Evolutionary conservation across 2,797 vertebrate species (phyloP).

Genomic region (Melopsittacus undulatus): DNA sequence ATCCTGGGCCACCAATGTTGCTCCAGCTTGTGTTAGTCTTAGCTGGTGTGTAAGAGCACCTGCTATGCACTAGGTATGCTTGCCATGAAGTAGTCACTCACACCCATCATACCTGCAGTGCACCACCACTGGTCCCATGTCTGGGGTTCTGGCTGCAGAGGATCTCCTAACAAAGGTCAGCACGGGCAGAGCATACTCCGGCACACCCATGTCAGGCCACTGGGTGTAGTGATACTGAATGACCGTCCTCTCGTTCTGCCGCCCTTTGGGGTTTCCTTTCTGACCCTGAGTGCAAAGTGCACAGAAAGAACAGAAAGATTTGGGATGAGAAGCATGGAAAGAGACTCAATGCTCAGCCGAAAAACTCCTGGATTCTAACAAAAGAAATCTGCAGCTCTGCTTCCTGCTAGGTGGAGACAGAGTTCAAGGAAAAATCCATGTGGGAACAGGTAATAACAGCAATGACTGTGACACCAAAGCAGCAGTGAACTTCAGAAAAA

Average conservation of each 20-base stretch:
- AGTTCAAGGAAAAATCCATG: not conserved
- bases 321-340: not conserved
- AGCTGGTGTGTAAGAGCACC: not conserved
- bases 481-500: not conserved
- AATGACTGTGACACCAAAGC: not conserved
- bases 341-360: not conserved
- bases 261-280: constrained; percentile 89
- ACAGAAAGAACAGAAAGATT: not conserved
- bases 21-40: not conserved
- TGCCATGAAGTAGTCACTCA: not conserved
- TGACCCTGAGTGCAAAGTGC: constrained; percentile 75
- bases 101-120: constrained; percentile 90
- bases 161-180: constrained; percentile 97
- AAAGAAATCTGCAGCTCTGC: constrained; percentile 2
- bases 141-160: constrained; percentile 82
- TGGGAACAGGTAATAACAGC: not conserved
- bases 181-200: constrained; percentile 94
- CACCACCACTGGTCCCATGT: constrained; percentile 93
- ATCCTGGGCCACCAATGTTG: not conserved
- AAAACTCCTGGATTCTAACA: not conserved
- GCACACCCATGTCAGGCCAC: constrained; percentile 99
- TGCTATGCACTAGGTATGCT: rapidly evolving
- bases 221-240: constrained; percentile 98
- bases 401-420: constrained; percentile 35
- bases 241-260: constrained; percentile 89